Evolutionary conservation across 2,113 vertebrate species (phyloP).

Genomic region (Spermophilus dauricus): DNA sequence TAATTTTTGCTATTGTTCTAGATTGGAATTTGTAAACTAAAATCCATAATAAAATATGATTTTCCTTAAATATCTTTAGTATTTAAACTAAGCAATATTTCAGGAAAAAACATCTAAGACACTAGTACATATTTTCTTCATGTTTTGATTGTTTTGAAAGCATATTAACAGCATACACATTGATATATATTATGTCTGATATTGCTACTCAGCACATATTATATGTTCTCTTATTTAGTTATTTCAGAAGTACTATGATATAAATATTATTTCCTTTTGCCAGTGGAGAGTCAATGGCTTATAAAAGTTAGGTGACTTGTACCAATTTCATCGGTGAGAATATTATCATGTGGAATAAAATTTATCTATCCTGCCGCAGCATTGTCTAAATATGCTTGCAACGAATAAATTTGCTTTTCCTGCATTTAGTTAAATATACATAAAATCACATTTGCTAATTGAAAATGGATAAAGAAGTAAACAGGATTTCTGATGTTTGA

Average conservation of each 20-base stretch:
- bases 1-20: background rate
- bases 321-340: background rate
- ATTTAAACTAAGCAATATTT: slow-evolving; percentile 7
- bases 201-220: background rate
- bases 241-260: background rate
- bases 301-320: background rate
- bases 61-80: background rate
- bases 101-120: background rate
- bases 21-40: background rate
- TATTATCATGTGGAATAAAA: background rate
- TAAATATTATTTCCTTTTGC: slow-evolving; percentile 31
- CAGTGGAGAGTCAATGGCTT: background rate
- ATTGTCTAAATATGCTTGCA: background rate
- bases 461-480: background rate
- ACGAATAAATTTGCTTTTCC: background rate
- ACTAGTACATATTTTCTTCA: background rate
- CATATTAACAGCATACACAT: background rate
- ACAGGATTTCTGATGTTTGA: background rate
- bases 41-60: background rate
- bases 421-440: background rate
- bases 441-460: background rate
- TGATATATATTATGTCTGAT: background rate
- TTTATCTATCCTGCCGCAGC: background rate
- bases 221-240: background rate
- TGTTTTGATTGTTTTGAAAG: background rate